Evolutionary conservation across 2,888 invertebrate genomes (phyloP).

Genomic region (Troides oblongomaculatus): DNA sequence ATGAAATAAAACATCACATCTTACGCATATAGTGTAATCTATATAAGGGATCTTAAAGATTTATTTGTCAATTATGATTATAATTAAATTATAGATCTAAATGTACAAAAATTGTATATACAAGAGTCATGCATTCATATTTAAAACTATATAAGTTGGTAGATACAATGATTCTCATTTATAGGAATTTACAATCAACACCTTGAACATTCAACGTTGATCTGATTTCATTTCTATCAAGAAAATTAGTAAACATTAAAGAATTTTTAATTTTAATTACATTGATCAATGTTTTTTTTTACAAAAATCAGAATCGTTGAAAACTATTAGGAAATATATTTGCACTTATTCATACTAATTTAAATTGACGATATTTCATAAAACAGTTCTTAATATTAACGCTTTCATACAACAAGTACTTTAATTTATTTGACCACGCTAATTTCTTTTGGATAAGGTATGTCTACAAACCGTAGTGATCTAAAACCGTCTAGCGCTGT

Average conservation of each 20-base stretch:
- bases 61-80: conserved; percentile 71
- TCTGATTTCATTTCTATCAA: conserved; percentile 37
- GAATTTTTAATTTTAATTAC: neutral
- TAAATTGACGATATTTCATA: conserved; percentile 52
- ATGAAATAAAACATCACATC: conserved; percentile 37
- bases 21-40: conserved; percentile 60
- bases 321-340: conserved; percentile 7
- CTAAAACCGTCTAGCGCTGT: conserved; percentile 9
- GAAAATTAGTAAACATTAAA: neutral
- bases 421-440: conserved; percentile 12
- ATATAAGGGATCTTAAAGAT: conserved; percentile 75
- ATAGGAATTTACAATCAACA: conserved; percentile 63
- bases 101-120: conserved; percentile 79
- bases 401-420: conserved; percentile 13
- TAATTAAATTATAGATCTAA: conserved; percentile 75
- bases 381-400: conserved; percentile 27
- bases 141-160: conserved; percentile 61
- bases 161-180: conserved; percentile 57
- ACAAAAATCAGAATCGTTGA: conserved; percentile 1
- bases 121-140: conserved; percentile 70
- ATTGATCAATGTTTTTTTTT: neutral
- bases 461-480: conserved; percentile 1
- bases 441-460: conserved; percentile 5
- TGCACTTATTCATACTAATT: conserved; percentile 42
- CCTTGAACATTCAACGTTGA: conserved; percentile 37